A percentile compares a stretch with the other conserved stretches of the same genome.
Evolutionary conservation across 2,113 vertebrate genomes (phyloP).

Genomic region (Psilopsiagon aymara): DNA sequence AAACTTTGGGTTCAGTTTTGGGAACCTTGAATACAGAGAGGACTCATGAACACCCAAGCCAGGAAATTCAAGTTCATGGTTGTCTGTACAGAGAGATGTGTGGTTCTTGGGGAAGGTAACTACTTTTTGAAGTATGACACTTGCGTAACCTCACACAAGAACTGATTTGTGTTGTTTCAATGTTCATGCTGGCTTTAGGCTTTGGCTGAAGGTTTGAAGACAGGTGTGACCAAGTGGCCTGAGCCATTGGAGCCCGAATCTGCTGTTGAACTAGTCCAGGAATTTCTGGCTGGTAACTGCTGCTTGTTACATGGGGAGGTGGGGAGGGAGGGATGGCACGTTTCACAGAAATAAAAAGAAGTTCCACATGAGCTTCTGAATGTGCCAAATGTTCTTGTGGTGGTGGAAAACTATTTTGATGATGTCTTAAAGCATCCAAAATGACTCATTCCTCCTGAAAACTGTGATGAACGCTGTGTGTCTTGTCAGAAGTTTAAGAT

Average conservation of each 20-base stretch:
- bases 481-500: background rate
- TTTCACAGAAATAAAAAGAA: background rate
- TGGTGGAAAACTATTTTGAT: background rate
- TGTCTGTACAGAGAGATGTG: background rate
- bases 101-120: background rate
- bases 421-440: background rate
- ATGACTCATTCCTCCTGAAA: background rate
- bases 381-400: background rate
- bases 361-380: background rate
- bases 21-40: background rate
- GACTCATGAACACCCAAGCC: background rate
- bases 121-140: background rate
- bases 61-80: background rate
- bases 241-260: constrained; percentile 82
- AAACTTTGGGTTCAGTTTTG: background rate
- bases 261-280: constrained; percentile 82
- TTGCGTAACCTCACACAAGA: background rate
- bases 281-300: constrained; percentile 84
- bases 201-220: constrained; percentile 87
- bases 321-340: background rate
- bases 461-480: background rate
- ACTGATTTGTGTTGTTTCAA: background rate
- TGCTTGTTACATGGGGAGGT: background rate
- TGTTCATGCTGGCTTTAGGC: constrained; percentile 70
- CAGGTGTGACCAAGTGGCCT: constrained; percentile 87